Evolutionary conservation across 64 coral and sea anemone genomes (phyloP).

Genomic region (Anthopleura sola): DNA sequence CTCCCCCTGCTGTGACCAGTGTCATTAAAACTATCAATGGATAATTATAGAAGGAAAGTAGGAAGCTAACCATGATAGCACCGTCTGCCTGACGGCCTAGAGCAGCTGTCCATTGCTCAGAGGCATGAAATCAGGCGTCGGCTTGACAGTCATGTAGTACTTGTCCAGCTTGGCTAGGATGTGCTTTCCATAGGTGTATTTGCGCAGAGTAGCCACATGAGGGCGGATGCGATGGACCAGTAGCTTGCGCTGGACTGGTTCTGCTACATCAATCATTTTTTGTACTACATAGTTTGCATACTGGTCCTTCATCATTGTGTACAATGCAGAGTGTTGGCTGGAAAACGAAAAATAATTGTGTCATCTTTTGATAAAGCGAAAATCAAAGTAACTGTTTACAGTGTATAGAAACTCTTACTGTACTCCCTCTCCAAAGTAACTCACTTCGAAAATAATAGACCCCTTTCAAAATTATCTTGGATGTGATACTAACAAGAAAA

Average conservation of each 20-base stretch:
- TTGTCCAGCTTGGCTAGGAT: slow-evolving; percentile 98
- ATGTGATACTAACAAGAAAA: too few species aligned
- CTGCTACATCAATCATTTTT: slow-evolving; percentile 99
- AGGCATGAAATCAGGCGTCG: slow-evolving; percentile 76
- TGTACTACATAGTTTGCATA: slow-evolving; percentile 99
- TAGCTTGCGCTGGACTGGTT: slow-evolving; percentile 81
- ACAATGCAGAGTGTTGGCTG: slow-evolving; percentile 57
- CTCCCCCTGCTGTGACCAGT: neutral
- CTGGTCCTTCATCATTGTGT: slow-evolving; percentile 99
- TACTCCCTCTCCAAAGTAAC: too few species aligned
- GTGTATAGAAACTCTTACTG: too few species aligned
- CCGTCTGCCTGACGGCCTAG: slow-evolving; percentile 15
- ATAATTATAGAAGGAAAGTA: slow-evolving; percentile 9
- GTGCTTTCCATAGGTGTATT: slow-evolving; percentile 98
- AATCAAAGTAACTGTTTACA: neutral
- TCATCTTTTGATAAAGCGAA: neutral
- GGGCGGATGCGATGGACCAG: slow-evolving; percentile 94
- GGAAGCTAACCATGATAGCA: slow-evolving; percentile 11
- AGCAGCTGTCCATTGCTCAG: slow-evolving; percentile 78
- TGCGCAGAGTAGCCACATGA: slow-evolving; percentile 82
- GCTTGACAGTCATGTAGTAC: slow-evolving; percentile 92
- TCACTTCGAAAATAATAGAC: too few species aligned
- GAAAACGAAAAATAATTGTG: neutral
- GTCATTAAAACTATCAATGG: slow-evolving; percentile 15
- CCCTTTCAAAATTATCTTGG: too few species aligned